Conservation (phyloP, 1,140 invertebrate genomes). For the Zaprionus taronus region DNA sequence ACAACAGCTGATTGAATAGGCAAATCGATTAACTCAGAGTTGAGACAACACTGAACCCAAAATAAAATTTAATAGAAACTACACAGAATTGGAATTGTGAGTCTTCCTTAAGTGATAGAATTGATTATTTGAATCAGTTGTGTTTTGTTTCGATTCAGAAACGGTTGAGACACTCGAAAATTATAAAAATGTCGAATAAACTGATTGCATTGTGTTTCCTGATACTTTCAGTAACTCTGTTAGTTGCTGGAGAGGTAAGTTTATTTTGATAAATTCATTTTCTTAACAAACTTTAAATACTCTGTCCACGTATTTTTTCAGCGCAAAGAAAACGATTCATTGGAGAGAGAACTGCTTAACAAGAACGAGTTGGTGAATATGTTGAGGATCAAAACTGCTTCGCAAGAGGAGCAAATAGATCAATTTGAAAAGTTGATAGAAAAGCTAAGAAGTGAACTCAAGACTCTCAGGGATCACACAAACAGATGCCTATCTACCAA, state of each 20-base stretch:
- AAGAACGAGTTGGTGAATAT: conserved; percentile 35
- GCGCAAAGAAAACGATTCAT: background rate
- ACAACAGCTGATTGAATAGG: conserved; percentile 17
- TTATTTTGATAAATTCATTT: too few species aligned
- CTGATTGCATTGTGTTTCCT: background rate
- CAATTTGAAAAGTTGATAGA: conserved; percentile 22
- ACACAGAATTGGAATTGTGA: conserved; percentile 10
- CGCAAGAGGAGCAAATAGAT: conserved; percentile 30
- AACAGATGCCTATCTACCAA: conserved; percentile 31
- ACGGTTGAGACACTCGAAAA: background rate
- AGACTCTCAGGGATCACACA: background rate
- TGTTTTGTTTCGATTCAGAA: conserved; percentile 2
- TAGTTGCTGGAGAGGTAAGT: conserved; percentile 20
- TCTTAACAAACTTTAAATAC: background rate
- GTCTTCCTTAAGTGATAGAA: background rate
- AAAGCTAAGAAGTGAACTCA: background rate
- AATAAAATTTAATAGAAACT: background rate
- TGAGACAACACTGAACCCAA: conserved; percentile 9
- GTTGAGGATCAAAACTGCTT: conserved; percentile 24
- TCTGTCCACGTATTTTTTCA: background rate
- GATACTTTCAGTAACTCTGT: background rate
- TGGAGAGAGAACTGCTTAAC: conserved; percentile 17
- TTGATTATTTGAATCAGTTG: conserved; percentile 25
- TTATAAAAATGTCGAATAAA: conserved; percentile 11
- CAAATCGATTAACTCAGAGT: conserved; percentile 8